A percentile compares a stretch with the other conserved stretches of the same genome.
These are phyloP conservation scores for Chaetops frenatus DNA, from an alignment of 2,113 vertebrate genomes.

Conservation along the genomic window DNA sequence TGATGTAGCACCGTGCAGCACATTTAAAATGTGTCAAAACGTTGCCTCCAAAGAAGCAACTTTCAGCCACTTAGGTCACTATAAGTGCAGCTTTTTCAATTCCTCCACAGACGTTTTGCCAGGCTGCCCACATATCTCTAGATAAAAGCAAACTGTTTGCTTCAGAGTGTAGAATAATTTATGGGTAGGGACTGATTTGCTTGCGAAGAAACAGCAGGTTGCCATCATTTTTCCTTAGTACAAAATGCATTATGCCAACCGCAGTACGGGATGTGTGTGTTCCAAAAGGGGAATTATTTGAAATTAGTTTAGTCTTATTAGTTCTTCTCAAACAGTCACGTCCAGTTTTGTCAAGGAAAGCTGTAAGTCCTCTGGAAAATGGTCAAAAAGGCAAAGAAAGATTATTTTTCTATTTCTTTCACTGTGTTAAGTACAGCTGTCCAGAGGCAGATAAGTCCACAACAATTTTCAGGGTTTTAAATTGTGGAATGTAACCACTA, in stretches of 20 bases:
- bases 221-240: slow-evolving; percentile 4
- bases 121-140: slow-evolving; percentile 33
- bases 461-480: neutral
- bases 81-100: slow-evolving; percentile 54
- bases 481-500: neutral
- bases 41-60: neutral
- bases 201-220: slow-evolving; percentile 48
- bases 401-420: neutral
- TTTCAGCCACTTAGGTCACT: slow-evolving; percentile 16
- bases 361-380: neutral
- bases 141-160: slow-evolving; percentile 54
- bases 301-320: slow-evolving; percentile 36
- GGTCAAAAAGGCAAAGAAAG: neutral
- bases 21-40: neutral
- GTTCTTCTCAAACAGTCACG: neutral
- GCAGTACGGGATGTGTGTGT: neutral
- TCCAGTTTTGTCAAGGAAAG: neutral
- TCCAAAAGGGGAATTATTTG: neutral
- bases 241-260: slow-evolving; percentile 39
- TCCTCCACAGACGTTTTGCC: slow-evolving; percentile 33
- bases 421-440: neutral
- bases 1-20: neutral
- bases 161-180: slow-evolving; percentile 68
- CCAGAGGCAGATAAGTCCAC: neutral
- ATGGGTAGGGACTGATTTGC: slow-evolving; percentile 64